These are phyloP conservation scores for Brachionus angularis DNA, from an alignment of 1,140 invertebrate species.

Conservation along the genomic window DNA sequence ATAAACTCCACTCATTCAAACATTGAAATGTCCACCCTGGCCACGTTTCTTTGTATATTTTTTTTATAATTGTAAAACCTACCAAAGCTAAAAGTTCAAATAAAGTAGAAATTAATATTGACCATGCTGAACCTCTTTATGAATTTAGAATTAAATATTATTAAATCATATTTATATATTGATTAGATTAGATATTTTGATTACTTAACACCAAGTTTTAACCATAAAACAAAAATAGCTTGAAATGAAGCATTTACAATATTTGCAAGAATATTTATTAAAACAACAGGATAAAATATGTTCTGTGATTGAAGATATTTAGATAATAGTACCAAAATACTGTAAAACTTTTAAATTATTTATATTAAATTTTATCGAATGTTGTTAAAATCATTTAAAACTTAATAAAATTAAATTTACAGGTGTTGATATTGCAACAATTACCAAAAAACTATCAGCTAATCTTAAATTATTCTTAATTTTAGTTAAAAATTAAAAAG, in stretches of 20 bases:
- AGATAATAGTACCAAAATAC: not conserved
- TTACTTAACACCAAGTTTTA: not conserved
- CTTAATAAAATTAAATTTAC: not conserved
- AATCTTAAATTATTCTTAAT: too few relatives aligned
- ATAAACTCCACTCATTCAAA: slow-evolving; percentile 26
- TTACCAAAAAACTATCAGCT: not conserved
- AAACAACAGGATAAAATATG: slow-evolving; percentile 21
- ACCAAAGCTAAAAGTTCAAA: not conserved
- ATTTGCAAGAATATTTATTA: slow-evolving; percentile 13
- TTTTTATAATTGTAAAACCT: not conserved
- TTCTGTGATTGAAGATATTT: slow-evolving; percentile 33
- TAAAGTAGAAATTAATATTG: slow-evolving; percentile 1
- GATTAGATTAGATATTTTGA: not conserved
- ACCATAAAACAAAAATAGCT: not conserved
- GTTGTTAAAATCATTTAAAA: not conserved
- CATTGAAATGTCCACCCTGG: slow-evolving; percentile 21
- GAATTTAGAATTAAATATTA: not conserved
- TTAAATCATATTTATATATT: not conserved
- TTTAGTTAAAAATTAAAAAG: too few relatives aligned
- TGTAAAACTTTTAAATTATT: not conserved
- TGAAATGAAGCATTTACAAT: slow-evolving; percentile 3
- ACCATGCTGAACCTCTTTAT: not conserved
- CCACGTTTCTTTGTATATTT: not conserved
- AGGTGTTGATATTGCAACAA: slow-evolving; percentile 2
- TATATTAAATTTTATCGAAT: too few relatives aligned